phyloP scores from a whole-genome alignment of 2,888 invertebrate species.

The Drosophila fulvimacula region DNA sequence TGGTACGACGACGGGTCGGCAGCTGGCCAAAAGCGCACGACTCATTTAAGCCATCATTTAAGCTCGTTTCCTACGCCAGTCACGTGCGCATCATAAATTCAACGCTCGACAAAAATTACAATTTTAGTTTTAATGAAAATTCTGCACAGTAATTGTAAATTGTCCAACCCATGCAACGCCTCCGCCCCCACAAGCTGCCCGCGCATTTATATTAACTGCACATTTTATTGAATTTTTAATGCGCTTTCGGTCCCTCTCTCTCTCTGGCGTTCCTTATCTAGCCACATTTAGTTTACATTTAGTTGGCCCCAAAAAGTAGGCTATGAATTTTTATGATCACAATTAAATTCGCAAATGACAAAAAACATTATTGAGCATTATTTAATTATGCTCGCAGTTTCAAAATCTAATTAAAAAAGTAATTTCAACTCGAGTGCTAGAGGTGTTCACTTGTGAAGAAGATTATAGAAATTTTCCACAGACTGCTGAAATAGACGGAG shows the following conservation, averaged over 20 bases:
- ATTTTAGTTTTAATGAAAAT: conserved; percentile 75
- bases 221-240: conserved; percentile 71
- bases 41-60: conserved; percentile 72
- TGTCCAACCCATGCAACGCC: neutral
- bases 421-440: neutral
- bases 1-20: conserved; percentile 7
- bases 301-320: conserved; percentile 48
- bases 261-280: neutral
- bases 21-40: conserved; percentile 55
- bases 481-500: too few species aligned
- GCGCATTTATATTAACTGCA: conserved; percentile 57
- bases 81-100: conserved; percentile 62
- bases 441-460: neutral
- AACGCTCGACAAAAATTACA: conserved; percentile 58
- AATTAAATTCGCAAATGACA: conserved; percentile 45
- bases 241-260: conserved; percentile 6
- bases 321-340: conserved; percentile 56
- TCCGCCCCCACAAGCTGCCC: neutral
- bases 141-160: conserved; percentile 42
- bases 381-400: conserved; percentile 22
- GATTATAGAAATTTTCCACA: too few species aligned
- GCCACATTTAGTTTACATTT: conserved; percentile 24
- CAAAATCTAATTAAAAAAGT: conserved; percentile 41
- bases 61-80: conserved; percentile 47
- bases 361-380: conserved; percentile 35